Evolutionary conservation across 2,113 vertebrate genomes (phyloP), one percentile per base, ranked within the genome.

Genomic region (Aegithalos caudatus): DNA sequence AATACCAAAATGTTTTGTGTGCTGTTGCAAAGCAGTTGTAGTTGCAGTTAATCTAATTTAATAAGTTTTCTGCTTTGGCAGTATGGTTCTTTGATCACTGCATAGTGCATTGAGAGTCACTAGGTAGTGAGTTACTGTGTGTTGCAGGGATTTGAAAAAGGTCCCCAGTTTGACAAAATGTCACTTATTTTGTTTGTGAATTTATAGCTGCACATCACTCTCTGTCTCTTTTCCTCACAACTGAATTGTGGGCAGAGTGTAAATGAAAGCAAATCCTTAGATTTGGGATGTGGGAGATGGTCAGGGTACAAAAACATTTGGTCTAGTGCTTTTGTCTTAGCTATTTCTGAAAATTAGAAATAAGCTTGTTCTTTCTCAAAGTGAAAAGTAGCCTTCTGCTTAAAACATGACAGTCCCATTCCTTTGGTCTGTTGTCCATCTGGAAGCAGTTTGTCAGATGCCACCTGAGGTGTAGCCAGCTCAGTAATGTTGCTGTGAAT

Each of bases 401-500:
- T 66, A 86, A 93, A 77, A n/a, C 28, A 9, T 20, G 7, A 15
- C 0, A 0, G 28, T 42, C 5, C 21, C 69, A 38, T 56, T 61
- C 35, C 35, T 89, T 92, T 61, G 57, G 33, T 44, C 62, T 78
- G 28, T 20, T 64, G 19, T 65, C 58, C 38, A 50, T 2, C 33
- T 89, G 51, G 74, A 72, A 81, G 61, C 50, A 64, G 61, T 57
- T 83, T 48, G 58, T 95, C 67, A 11, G 51, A 64, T 82, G 77
- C 56, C 74, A 96, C 81, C 73, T 67, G 37, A 94, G 54, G 62
- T 77, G 24, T 40, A 71, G 91, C 44, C 50, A 92, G 73, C 37
- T 86, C 57, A 77, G 74, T 86, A n/a, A 47, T 23, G 53, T 81
- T 90, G 74, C 92, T 94, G 73, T 81, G 85, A 94, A 91, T 71